Conservation (phyloP, 2,797 vertebrate species). For the Buceros bicornis region DNA sequence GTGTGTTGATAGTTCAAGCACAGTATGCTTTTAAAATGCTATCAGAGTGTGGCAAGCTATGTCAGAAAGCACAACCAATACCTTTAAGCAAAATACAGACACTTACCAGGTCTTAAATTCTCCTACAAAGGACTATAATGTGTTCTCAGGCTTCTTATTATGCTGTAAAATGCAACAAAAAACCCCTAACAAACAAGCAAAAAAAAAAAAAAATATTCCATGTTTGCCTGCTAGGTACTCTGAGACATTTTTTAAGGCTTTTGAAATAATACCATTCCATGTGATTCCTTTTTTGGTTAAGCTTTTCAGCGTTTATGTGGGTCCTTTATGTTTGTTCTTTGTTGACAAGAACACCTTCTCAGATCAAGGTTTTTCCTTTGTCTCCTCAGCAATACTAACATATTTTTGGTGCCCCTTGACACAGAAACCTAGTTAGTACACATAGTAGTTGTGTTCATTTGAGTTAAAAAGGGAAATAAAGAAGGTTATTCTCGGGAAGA, state of each 20-base stretch:
- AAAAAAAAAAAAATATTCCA: neutral
- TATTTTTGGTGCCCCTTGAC: neutral
- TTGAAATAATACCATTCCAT: neutral
- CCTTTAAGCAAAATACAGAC: conserved; percentile 33
- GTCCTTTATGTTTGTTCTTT: neutral
- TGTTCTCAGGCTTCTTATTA: neutral
- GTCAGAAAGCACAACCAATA: conserved; percentile 23
- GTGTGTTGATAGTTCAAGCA: conserved; percentile 39
- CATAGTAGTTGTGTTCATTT: neutral
- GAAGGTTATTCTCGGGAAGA: neutral
- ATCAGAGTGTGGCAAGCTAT: conserved; percentile 27
- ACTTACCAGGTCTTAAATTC: conserved; percentile 20
- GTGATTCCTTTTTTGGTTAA: neutral
- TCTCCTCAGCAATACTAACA: neutral
- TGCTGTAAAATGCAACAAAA: neutral
- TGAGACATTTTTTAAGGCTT: neutral
- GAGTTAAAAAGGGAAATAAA: conserved; percentile 17
- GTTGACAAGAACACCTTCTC: neutral
- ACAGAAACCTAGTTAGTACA: neutral
- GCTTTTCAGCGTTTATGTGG: neutral
- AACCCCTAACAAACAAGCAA: neutral
- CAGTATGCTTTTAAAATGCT: conserved; percentile 35
- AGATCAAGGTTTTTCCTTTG: conserved; percentile 6
- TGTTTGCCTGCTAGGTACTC: neutral
- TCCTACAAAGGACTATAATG: neutral